Conservation (phyloP, 2,888 invertebrate genomes). For the Cerastis leucographa region DNA sequence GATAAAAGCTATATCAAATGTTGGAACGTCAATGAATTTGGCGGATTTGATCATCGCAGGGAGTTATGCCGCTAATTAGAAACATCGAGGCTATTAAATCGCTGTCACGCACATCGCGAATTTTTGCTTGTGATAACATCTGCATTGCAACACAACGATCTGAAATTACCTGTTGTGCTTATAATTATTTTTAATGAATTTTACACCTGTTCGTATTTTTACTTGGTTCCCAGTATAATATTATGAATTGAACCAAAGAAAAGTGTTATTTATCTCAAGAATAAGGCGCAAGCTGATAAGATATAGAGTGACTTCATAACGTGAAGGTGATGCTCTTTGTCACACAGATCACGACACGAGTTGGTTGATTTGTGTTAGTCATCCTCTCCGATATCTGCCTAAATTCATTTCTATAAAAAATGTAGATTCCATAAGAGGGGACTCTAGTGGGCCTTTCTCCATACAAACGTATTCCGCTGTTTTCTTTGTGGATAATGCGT, state of each 20-base stretch:
- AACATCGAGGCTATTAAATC: slow-evolving; percentile 21
- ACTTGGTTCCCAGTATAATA: slow-evolving; percentile 61
- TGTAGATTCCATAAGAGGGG: too few relatives aligned
- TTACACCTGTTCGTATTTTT: slow-evolving; percentile 36
- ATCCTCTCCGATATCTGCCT: slow-evolving; percentile 33
- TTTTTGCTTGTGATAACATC: slow-evolving; percentile 28
- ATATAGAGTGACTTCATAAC: slow-evolving; percentile 81
- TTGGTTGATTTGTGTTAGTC: slow-evolving; percentile 55
- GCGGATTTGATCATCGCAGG: slow-evolving; percentile 19
- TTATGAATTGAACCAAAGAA: slow-evolving; percentile 72
- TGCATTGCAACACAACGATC: slow-evolving; percentile 20
- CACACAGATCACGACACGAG: slow-evolving; percentile 63
- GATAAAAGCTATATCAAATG: neutral
- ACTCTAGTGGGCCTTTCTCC: too few relatives aligned
- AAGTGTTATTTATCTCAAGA: slow-evolving; percentile 81
- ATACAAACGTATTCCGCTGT: too few relatives aligned
- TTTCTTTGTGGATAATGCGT: too few relatives aligned
- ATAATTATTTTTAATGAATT: slow-evolving; percentile 30
- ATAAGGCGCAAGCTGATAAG: slow-evolving; percentile 83
- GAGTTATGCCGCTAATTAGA: slow-evolving; percentile 24
- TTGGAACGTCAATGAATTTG: slow-evolving; percentile 15
- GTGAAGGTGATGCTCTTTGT: slow-evolving; percentile 83
- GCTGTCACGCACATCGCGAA: slow-evolving; percentile 4
- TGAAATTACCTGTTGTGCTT: slow-evolving; percentile 22
- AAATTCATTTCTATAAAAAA: neutral